Percentiles rank a stretch among this genome's conserved stretches.
Evolutionary conservation across 2,113 vertebrate species (phyloP).

Genomic region (Percina caprodes): DNA sequence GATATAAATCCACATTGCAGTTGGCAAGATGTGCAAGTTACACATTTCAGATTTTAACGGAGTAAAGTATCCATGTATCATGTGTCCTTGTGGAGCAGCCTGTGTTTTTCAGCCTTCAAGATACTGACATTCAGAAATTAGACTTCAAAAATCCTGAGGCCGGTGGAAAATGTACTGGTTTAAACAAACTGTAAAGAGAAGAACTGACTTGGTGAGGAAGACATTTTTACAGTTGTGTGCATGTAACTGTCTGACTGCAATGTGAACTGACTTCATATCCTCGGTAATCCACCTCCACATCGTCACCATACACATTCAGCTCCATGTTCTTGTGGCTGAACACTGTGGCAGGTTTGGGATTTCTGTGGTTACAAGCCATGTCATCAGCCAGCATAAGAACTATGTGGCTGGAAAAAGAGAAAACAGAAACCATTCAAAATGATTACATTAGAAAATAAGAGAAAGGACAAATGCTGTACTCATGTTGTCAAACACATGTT

Average conservation of each 20-base stretch:
- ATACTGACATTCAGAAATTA: background rate
- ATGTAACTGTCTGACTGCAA: background rate
- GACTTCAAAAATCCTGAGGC: background rate
- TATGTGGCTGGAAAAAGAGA: slow-evolving; percentile 88
- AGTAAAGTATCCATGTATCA: background rate
- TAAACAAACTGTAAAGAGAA: background rate
- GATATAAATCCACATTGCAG: background rate
- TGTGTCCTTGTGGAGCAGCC: background rate
- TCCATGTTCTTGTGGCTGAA: slow-evolving; percentile 99
- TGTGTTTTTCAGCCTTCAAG: background rate
- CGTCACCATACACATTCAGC: slow-evolving; percentile 97
- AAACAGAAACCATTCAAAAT: background rate
- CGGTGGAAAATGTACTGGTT: background rate
- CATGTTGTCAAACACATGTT: background rate
- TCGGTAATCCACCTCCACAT: slow-evolving; percentile 98
- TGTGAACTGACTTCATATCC: slow-evolving; percentile 91
- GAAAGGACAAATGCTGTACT: background rate
- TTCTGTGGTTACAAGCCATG: slow-evolving; percentile 98
- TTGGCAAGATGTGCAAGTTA: background rate
- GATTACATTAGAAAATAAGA: background rate
- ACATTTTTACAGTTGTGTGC: background rate
- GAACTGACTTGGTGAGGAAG: background rate
- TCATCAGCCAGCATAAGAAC: slow-evolving; percentile 98
- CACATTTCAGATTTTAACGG: background rate
- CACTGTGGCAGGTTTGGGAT: slow-evolving; percentile 97